Evolutionary conservation across 2,113 vertebrate genomes (phyloP).

Genomic region (Tyrannus savana): DNA sequence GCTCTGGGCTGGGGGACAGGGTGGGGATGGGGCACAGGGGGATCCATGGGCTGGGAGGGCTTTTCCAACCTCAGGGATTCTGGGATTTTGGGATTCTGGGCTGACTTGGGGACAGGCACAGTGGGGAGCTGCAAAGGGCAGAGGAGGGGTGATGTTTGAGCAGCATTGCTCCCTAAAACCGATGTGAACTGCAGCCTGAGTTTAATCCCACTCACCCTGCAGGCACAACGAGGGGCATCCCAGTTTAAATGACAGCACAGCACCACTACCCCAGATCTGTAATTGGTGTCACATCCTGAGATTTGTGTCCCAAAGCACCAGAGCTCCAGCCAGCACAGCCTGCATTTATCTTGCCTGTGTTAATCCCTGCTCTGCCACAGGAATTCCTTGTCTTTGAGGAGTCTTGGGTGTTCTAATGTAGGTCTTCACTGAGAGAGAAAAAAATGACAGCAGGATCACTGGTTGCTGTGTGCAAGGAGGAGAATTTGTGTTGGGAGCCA

Average conservation of each 20-base stretch:
- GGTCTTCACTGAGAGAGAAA: neutral
- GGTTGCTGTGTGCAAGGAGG: neutral
- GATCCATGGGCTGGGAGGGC: neutral
- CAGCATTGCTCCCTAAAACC: neutral
- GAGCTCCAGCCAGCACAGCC: neutral
- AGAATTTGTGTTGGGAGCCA: neutral
- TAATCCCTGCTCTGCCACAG: neutral
- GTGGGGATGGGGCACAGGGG: neutral
- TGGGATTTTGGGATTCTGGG: neutral
- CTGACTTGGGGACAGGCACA: neutral
- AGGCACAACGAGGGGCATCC: neutral
- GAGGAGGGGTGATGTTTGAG: neutral
- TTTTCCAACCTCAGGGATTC: neutral
- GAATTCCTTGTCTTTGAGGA: neutral
- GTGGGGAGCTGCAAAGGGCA: neutral
- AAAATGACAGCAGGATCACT: neutral
- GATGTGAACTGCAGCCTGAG: neutral
- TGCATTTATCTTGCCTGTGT: neutral
- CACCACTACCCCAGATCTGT: neutral
- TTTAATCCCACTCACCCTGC: neutral
- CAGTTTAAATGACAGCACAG: neutral
- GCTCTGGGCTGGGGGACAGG: neutral
- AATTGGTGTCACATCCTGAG: neutral
- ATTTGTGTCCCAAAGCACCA: neutral
- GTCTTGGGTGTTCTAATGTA: neutral